Evolutionary conservation across 2,888 invertebrate genomes (phyloP), one percentile per base, ranked within the genome.

Genomic region (Dasysyrphus albostriatus): DNA sequence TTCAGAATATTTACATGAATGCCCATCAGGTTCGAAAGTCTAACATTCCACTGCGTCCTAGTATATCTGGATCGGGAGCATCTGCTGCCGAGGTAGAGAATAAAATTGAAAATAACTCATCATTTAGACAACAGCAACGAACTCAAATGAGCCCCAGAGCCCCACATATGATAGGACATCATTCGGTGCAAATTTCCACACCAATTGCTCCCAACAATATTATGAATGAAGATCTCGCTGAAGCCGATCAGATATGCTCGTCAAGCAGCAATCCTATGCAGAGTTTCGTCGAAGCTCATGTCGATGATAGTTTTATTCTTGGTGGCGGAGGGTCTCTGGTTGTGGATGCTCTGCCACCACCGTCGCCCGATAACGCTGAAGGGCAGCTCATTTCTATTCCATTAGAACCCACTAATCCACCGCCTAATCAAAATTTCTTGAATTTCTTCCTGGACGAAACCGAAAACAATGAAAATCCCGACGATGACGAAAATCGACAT

Each of bases 241-340:
- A 97, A 92, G 96, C 96, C 10, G 97, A 97, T 93, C 96, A 96
- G 92, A 95, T 95, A 72, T 94, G 95, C 75, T 90, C 90, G 0
- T 87, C 90, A 1, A 89, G 88, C 59, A 90, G 79, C 47, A 89
- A 88, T 44, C 76, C 84, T 8, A 56, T 74, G 56, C 88, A 69
- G 12, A 49, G 19, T 44, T 70, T 59, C 29, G 65, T 61, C n/a
- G 87, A 76, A 32, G 34, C 56, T 24, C 85, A 63, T 54, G 42
- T 9, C 32, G 88, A 76, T 24, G 88, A 73, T 7, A 74, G 47
- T 81, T 88, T 78, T 32, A 80, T 65, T 42, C 69, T 81, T n/a
- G 61, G 42, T 5, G 65, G 47, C 0, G 39, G 24, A 54, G 39
- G 29, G 0, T n/a, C 54, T 9, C 5, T 19, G 5, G 39, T 59